Evolutionary conservation across 2,888 invertebrate species (phyloP), one percentile per base, ranked within the genome.

Genomic region (Scaptomyza flava): DNA sequence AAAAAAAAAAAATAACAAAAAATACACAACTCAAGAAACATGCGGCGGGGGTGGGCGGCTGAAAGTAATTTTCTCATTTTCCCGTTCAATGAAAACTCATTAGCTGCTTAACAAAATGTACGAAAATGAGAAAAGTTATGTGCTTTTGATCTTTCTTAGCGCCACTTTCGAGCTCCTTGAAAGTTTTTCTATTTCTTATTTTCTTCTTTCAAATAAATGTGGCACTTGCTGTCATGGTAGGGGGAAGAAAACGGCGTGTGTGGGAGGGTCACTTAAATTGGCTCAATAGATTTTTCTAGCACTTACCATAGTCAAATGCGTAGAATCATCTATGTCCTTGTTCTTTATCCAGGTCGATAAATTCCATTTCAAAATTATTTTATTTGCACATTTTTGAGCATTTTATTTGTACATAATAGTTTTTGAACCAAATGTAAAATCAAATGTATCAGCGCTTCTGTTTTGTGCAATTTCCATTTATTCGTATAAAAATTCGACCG

Each of bases 51-150:
- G 34, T 17, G 62, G n/a, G 3, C 11, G 9, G 9, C 20, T n/a
- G 17, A 23, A 57, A 61, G 58, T 77, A 79, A 89, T 83, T 86
- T 88, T 79, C 84, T 84, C 79, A 84, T 84, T 84, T 84, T 84
- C 84, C 81, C 87, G 84, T 81, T 84, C 89, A 84, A 74, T 84
- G 84, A 86, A 82, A 88, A 74, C 72, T 86, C 72, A 74, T 67
- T 82, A 63, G 63, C 47, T 57, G 59, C 43, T 51, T 47, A 34
- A 20, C 23, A 50, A 62, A 66, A 50, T 38, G 53, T 52, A 14
- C 31, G 53, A 56, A 88, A 82, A 88, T 88, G 66, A 69, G 80
- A 84, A 84, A 84, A 88, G 72, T 88, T 83, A 31, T 54, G 12
- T 46, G 59, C 86, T 75, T 87, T 83, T 87, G 88, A 83, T 86